phyloP scores from a whole-genome alignment of 2,888 invertebrate species.

The Drosophila neotestacea region DNA sequence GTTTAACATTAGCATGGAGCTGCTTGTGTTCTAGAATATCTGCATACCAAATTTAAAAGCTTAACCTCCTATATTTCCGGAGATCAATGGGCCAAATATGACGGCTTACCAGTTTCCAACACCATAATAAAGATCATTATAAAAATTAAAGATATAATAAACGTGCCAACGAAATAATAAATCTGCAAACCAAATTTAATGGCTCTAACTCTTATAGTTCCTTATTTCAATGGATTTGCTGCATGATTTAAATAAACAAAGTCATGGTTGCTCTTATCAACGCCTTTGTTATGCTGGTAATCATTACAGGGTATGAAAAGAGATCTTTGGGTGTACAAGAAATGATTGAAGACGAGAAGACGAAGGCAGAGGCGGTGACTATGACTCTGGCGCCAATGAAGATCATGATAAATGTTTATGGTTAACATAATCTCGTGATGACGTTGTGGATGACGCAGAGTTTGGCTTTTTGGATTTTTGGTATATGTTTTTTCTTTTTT shows the following conservation, averaged over 20 bases:
- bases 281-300: slow-evolving; percentile 1
- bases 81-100: not conserved
- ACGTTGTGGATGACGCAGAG: slow-evolving; percentile 54
- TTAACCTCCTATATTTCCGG: not conserved
- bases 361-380: slow-evolving; percentile 19
- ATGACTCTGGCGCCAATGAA: slow-evolving; percentile 46
- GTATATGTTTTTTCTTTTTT: not conserved
- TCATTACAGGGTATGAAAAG: slow-evolving; percentile 33
- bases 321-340: slow-evolving; percentile 18
- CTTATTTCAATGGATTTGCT: not conserved
- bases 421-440: slow-evolving; percentile 41
- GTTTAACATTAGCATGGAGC: too few species aligned
- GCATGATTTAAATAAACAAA: not conserved
- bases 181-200: slow-evolving; percentile 5
- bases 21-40: not conserved
- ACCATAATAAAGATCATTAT: too few species aligned
- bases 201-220: not conserved
- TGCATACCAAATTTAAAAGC: not conserved
- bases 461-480: not conserved
- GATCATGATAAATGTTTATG: slow-evolving; percentile 57
- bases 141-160: not conserved
- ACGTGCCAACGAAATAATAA: not conserved
- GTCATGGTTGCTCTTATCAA: not conserved
- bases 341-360: slow-evolving; percentile 15
- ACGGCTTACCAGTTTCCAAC: not conserved